Percentiles rank a stretch among this genome's conserved stretches.
These are phyloP conservation scores for Onychostoma macrolepis DNA, from an alignment of 2,113 vertebrate species.

Conservation along the genomic window DNA sequence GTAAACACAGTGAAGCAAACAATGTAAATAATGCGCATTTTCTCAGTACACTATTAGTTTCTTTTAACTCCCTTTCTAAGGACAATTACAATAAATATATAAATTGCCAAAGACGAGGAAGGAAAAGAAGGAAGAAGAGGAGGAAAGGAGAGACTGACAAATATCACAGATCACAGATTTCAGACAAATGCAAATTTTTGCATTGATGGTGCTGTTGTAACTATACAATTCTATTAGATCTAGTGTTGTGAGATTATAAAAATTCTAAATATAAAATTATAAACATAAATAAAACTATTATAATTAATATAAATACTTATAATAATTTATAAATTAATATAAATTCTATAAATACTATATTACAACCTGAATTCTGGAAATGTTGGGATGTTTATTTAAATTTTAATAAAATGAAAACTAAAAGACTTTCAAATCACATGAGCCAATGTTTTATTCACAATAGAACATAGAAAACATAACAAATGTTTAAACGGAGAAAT, in stretches of 20 bases:
- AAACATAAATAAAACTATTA: background rate
- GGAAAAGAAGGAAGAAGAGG: background rate
- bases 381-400: too few species aligned
- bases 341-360: background rate
- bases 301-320: background rate
- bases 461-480: too few species aligned
- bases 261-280: background rate
- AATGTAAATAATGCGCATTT: background rate
- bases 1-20: conserved; percentile 5
- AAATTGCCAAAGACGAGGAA: background rate
- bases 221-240: background rate
- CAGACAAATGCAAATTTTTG: background rate
- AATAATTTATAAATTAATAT: background rate
- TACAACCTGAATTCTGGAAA: too few species aligned
- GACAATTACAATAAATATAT: conserved; percentile 33
- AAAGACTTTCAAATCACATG: too few species aligned
- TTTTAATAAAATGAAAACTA: too few species aligned
- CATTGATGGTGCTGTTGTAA: background rate
- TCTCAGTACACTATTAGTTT: conserved; percentile 24
- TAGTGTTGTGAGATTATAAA: background rate
- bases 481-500: too few species aligned
- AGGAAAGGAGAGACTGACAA: background rate
- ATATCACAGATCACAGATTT: background rate
- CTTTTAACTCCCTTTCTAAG: conserved; percentile 33
- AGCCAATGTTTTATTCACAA: too few species aligned